Evolutionary conservation across 1,140 invertebrate genomes (phyloP), one percentile per base, ranked within the genome.

Genomic region (Ostrea edulis): DNA sequence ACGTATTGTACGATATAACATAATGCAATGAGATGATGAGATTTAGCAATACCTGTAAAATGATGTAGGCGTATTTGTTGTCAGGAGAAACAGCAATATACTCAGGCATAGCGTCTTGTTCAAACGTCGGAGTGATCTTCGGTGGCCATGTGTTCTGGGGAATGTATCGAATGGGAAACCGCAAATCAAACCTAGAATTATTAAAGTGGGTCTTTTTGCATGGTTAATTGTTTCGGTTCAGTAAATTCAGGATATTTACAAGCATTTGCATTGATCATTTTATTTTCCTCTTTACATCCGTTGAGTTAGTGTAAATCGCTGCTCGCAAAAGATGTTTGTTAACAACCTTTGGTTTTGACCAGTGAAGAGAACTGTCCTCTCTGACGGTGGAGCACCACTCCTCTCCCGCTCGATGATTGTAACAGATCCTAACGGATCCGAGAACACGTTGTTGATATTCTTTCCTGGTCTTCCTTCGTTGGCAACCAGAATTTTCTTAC

Each of bases 381-480:
- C 89, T 52, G 85, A 82, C 9, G 82, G 35, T 55, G 87, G 83
- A 20, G 53, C 87, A 14, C 89, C 89, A 35, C 52, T 35, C 22
- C 17, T 77, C 8, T 81, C 58, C 53, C 68, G 77, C 12, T 51
- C 25, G 29, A 90, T 86, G 8, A 89, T 65, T 0, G 84, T 85
- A 11, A 90, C 52, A 25, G 90, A 71, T 52, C 90, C 90, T 5
- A 20, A 29, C 12, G 90, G 90, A 82, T 90, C 90, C 35, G 62
- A 8, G 44, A 89, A 90, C 8, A 77, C 68, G 14, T 86, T 86
- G 8, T 25, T 62, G 29, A 84, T 68, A 62, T 90, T 86, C 12
- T 71, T 81, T 7, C 87, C 88, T 25, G 88, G 77, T 84, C 25
- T 65, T 8, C 90, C 90, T 83, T 89, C 87, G 35, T 90, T 90